phyloP scores from a whole-genome alignment of 2,888 invertebrate species.

The Alloplasta piceator region DNA sequence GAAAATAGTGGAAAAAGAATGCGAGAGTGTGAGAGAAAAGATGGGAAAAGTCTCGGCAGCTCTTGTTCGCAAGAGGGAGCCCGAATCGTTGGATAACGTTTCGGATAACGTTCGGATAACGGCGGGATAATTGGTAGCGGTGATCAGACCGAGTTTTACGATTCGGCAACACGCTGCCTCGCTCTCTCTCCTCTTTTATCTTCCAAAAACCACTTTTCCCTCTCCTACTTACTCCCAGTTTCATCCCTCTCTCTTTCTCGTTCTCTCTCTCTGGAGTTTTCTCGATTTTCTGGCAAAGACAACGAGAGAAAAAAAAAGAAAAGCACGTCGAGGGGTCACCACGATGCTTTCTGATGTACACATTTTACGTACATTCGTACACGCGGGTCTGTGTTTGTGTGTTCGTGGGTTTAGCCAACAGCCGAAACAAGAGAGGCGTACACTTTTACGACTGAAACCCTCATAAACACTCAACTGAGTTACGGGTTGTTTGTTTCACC shows the following conservation, averaged over 20 bases:
- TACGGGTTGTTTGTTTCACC: conserved; percentile 80
- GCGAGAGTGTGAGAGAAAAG: conserved; percentile 13
- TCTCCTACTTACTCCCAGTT: conserved; percentile 47
- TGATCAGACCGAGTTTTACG: conserved; percentile 83
- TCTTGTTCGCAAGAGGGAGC: conserved; percentile 52
- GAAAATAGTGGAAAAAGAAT: conserved; percentile 34
- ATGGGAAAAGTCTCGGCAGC: conserved; percentile 38
- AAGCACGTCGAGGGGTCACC: conserved; percentile 69
- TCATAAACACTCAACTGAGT: conserved; percentile 82
- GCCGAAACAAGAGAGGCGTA: conserved; percentile 76
- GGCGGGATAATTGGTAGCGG: conserved; percentile 83
- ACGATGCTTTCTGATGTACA: conserved; percentile 33
- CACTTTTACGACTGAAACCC: conserved; percentile 79
- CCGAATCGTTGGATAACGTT: conserved; percentile 78
- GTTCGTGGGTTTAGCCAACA: conserved; percentile 69
- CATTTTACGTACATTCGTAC: conserved; percentile 1
- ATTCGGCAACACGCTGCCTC: conserved; percentile 80
- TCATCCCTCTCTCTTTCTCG: conserved; percentile 55
- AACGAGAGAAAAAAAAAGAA: conserved; percentile 66
- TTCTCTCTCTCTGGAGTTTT: conserved; percentile 48
- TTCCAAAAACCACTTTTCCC: conserved; percentile 55
- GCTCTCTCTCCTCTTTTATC: conserved; percentile 45
- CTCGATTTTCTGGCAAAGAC: conserved; percentile 51
- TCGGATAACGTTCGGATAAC: conserved; percentile 81
- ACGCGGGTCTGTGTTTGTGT: not conserved